phyloP scores from a whole-genome alignment of 2,888 invertebrate species.

The Phaedon cochleariae region DNA sequence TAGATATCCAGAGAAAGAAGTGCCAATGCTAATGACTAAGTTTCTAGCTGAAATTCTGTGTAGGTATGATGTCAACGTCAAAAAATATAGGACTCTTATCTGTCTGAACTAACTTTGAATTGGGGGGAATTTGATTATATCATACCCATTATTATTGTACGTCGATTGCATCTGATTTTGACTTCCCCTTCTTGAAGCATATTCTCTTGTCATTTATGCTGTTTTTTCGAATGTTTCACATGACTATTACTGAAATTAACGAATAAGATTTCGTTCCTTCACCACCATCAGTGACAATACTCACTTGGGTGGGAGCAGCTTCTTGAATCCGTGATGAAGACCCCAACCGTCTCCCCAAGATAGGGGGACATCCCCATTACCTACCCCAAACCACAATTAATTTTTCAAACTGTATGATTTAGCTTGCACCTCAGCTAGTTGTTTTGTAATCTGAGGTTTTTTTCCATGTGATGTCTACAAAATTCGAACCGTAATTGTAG shows the following conservation, averaged over 20 bases:
- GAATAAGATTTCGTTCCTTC: too few relatives aligned
- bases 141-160: conserved; percentile 54
- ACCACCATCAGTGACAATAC: conserved; percentile 17
- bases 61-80: too few relatives aligned
- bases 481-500: too few relatives aligned
- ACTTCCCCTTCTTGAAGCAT: conserved; percentile 42
- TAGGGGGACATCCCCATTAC: conserved; percentile 65
- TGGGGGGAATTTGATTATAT: conserved; percentile 46
- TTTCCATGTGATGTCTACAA: conserved; percentile 39
- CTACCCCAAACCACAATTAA: conserved; percentile 76
- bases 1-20: too few relatives aligned
- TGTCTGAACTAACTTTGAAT: conserved; percentile 38
- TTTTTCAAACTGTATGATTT: conserved; percentile 74
- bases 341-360: conserved; percentile 67
- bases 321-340: conserved; percentile 26
- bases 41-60: too few relatives aligned
- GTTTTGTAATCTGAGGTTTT: conserved; percentile 59
- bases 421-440: conserved; percentile 71
- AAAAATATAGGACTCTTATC: too few relatives aligned
- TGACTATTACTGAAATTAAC: conserved; percentile 38
- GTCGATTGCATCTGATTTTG: conserved; percentile 40
- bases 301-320: conserved; percentile 42
- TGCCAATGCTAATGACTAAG: too few relatives aligned
- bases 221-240: conserved; percentile 42
- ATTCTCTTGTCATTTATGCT: conserved; percentile 43